These are phyloP conservation scores for Diaprepes abbreviatus DNA, from an alignment of 2,888 invertebrate species.

Conservation along the genomic window DNA sequence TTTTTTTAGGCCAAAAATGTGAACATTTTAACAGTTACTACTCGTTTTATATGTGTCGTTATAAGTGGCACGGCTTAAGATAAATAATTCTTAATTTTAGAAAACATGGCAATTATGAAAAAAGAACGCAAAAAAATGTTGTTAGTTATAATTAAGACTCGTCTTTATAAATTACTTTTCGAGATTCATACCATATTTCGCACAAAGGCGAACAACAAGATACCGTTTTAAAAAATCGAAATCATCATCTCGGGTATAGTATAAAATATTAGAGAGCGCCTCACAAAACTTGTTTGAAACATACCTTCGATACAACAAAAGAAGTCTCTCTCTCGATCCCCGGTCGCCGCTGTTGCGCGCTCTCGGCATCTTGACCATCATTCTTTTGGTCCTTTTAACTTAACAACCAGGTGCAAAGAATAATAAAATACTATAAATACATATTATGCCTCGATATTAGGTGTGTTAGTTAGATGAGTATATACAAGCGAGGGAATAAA, in stretches of 20 bases:
- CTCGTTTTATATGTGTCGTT: too few species aligned
- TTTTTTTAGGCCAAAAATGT: too few species aligned
- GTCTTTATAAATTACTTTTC: too few species aligned
- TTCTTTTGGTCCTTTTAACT: slow-evolving; percentile 38
- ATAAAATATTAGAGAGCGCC: slow-evolving; percentile 48
- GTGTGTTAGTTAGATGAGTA: background rate
- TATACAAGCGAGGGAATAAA: background rate
- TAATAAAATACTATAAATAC: slow-evolving; percentile 39
- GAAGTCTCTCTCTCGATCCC: slow-evolving; percentile 20
- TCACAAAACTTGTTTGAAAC: slow-evolving; percentile 47
- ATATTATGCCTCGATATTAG: slow-evolving; percentile 16
- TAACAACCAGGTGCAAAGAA: slow-evolving; percentile 44
- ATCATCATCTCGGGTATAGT: slow-evolving; percentile 39
- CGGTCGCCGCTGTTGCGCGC: slow-evolving; percentile 1
- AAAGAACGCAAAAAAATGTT: too few species aligned
- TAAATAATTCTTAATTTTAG: too few species aligned
- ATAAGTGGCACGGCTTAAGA: too few species aligned
- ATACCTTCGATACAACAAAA: slow-evolving; percentile 46
- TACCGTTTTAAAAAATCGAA: slow-evolving; percentile 40
- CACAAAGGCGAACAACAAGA: slow-evolving; percentile 16
- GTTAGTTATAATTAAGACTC: too few species aligned
- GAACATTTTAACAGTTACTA: too few species aligned
- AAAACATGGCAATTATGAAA: too few species aligned
- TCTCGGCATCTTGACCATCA: slow-evolving; percentile 42
- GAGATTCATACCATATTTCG: background rate